These are phyloP conservation scores for Drosophila fulvimacula DNA, from an alignment of 2,888 invertebrate species.

Conservation along the genomic window DNA sequence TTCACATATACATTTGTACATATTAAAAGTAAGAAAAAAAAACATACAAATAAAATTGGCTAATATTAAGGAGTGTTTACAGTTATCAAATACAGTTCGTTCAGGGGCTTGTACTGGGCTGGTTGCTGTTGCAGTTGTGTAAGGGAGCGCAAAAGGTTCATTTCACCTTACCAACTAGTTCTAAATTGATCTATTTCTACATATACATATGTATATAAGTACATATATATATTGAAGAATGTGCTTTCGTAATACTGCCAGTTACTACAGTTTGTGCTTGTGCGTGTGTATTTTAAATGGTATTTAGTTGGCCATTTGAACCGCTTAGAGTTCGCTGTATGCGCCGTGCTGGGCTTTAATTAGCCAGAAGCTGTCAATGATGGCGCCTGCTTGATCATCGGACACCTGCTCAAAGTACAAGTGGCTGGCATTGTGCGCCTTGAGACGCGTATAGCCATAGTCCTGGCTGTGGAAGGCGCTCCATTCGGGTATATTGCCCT, in stretches of 20 bases:
- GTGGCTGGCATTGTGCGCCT: constrained; percentile 92
- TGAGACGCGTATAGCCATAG: constrained; percentile 96
- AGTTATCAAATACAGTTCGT: constrained; percentile 23
- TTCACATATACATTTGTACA: not conserved
- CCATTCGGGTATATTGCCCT: constrained; percentile 88
- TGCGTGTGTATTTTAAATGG: constrained; percentile 2
- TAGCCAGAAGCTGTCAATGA: constrained; percentile 89
- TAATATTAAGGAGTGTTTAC: constrained; percentile 38
- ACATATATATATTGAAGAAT: constrained; percentile 34
- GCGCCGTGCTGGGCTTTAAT: constrained; percentile 86
- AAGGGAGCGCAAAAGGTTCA: not conserved
- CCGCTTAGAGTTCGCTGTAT: constrained; percentile 52
- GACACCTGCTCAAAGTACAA: constrained; percentile 95
- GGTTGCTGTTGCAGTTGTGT: constrained; percentile 25
- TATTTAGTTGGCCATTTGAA: not conserved
- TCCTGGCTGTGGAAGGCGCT: constrained; percentile 94
- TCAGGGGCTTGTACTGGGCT: constrained; percentile 16
- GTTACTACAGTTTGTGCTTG: constrained; percentile 42
- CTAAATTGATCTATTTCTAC: not conserved
- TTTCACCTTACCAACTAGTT: not conserved
- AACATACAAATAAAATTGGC: constrained; percentile 33
- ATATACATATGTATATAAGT: not conserved
- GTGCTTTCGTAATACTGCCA: constrained; percentile 66
- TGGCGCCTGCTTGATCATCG: constrained; percentile 88
- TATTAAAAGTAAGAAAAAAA: constrained; percentile 4